These are phyloP conservation scores for Nephrotoma flavescens DNA, from an alignment of 2,888 invertebrate genomes.

Conservation along the genomic window DNA sequence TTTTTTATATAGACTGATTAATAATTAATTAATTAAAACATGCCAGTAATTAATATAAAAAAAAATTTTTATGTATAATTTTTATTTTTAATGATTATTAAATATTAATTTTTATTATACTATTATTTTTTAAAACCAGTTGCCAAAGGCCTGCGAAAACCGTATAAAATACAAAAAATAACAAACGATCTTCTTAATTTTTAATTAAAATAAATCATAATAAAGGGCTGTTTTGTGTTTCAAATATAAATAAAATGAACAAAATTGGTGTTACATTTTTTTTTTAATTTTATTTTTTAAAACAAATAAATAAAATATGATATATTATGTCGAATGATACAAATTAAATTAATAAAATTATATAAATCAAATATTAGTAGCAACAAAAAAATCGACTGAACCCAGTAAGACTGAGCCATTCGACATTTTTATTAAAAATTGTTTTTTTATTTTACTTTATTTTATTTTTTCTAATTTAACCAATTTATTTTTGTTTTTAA, in stretches of 20 bases:
- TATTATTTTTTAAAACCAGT: conserved; percentile 1
- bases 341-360: neutral
- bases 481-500: neutral
- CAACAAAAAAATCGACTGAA: neutral
- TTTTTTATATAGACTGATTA: neutral
- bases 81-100: neutral
- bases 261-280: neutral
- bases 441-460: neutral
- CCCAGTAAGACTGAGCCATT: conserved; percentile 4
- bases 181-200: neutral
- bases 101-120: neutral
- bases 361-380: neutral
- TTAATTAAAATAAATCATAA: neutral
- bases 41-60: neutral
- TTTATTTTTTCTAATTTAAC: neutral
- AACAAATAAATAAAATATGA: neutral
- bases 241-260: neutral
- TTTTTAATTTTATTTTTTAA: neutral
- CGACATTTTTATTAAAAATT: neutral
- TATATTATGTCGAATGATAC: neutral
- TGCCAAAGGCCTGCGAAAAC: conserved; percentile 1
- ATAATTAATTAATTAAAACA: neutral
- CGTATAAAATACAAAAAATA: conserved; percentile 3
- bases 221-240: neutral
- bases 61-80: neutral